Evolutionary conservation across 2,888 invertebrate species (phyloP), one percentile per base, ranked within the genome.

Genomic region (Cheilosia impressa): DNA sequence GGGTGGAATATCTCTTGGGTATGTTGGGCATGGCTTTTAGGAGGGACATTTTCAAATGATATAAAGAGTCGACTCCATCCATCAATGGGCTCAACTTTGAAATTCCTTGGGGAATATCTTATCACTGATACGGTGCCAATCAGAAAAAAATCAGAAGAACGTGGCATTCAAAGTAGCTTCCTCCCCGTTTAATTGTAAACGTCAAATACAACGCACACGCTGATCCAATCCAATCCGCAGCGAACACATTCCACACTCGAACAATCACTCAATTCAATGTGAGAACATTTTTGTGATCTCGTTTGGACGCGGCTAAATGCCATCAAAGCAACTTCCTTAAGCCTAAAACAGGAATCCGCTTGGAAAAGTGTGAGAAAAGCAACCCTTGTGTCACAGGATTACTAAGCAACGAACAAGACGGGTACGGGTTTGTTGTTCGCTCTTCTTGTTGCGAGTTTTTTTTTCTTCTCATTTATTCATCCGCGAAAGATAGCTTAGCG

Each of bases 341-440:
- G 17, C 45, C 31, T 27, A 24, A 55, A 24, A 55, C 53, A 24
- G 53, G 53, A 27, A 55, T 55, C 53, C 15, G 19, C n/a, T 52
- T 9, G 45, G 52, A 19, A 52, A 52, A 52, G 52, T 55, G 53
- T 55, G 53, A 55, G 53, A 55, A 52, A 66, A 53, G n/a, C 66
- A 38, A 53, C 24, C 63, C 63, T 38, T 41, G 34, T 10, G 34
- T 34, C 34, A 63, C 34, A 63, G 24, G 45, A 19, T 17, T 47
- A 47, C 47, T 62, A 24, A 45, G 24, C 27, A 15, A 22, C 15
- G n/a, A n/a, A 1, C 1, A 13, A 31, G 24, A 19, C 38, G 45
- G 7, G 45, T 17, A 31, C 31, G 31, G 31, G 31, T 31, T 34
- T 34, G 9, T 2, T 34, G 34, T 34, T 34, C 0, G 34, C 34